Percentiles rank a stretch among this genome's conserved stretches.
Conservation (phyloP, 2,888 invertebrate species). For the Drosophila mayaguana region DNA sequence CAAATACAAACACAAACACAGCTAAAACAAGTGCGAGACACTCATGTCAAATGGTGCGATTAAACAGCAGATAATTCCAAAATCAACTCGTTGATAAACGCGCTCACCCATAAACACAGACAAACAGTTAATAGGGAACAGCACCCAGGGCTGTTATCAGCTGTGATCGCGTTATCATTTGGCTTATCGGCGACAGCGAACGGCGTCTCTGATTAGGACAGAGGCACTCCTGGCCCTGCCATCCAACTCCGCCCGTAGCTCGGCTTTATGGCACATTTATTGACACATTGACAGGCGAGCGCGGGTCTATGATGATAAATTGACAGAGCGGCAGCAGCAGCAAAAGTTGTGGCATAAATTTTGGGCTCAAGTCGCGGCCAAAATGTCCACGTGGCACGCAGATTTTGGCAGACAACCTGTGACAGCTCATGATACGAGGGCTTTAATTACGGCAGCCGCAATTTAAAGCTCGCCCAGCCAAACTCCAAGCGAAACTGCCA, state of each 20-base stretch:
- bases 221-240: conserved; percentile 6
- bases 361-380: conserved; percentile 37
- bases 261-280: conserved; percentile 69
- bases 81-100: conserved; percentile 70
- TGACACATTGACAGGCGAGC: conserved; percentile 79
- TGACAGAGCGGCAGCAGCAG: conserved; percentile 51
- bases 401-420: conserved; percentile 58
- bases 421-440: conserved; percentile 53
- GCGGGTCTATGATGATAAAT: conserved; percentile 73
- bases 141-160: conserved; percentile 51
- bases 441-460: conserved; percentile 60
- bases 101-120: conserved; percentile 31
- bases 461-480: conserved; percentile 45
- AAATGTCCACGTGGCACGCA: conserved; percentile 60
- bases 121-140: conserved; percentile 64
- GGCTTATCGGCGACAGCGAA: conserved; percentile 41
- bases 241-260: neutral
- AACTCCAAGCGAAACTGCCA: conserved; percentile 41
- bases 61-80: conserved; percentile 77
- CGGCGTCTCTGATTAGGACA: conserved; percentile 43
- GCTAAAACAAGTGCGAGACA: conserved; percentile 69
- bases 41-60: conserved; percentile 74
- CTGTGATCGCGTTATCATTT: conserved; percentile 37
- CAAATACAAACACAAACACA: conserved; percentile 54
- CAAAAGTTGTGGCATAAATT: conserved; percentile 67